phyloP scores from a whole-genome alignment of 2,888 invertebrate species.

The Trimorus sp. region DNA sequence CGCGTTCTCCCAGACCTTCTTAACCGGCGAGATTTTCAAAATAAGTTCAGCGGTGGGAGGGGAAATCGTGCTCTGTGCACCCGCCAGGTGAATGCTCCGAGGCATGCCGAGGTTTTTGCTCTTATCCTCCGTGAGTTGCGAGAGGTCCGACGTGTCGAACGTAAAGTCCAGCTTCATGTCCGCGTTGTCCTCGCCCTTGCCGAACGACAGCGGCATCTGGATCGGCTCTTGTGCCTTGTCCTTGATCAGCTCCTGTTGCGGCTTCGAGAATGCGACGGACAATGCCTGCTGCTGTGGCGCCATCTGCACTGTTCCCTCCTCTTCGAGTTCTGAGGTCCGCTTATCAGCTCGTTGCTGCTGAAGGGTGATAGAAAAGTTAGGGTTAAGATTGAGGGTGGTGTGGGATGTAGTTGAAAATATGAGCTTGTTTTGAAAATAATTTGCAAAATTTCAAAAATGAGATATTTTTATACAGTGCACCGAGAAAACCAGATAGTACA shows the following conservation, averaged over 20 bases:
- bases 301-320: conserved; percentile 81
- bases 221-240: conserved; percentile 80
- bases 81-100: conserved; percentile 85
- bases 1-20: conserved; percentile 90
- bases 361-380: too few relatives aligned
- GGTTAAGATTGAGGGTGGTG: too few relatives aligned
- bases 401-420: too few relatives aligned
- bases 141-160: conserved; percentile 90
- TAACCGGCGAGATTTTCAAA: conserved; percentile 96
- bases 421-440: too few relatives aligned
- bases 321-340: conserved; percentile 83
- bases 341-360: conserved; percentile 80
- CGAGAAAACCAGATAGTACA: too few relatives aligned
- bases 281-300: conserved; percentile 79
- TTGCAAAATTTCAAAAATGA: too few relatives aligned
- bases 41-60: conserved; percentile 94
- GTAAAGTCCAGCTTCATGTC: conserved; percentile 96
- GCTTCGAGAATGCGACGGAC: conserved; percentile 82
- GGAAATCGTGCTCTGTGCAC: conserved; percentile 88
- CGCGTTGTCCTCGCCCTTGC: conserved; percentile 88
- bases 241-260: conserved; percentile 82
- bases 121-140: conserved; percentile 89
- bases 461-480: too few relatives aligned
- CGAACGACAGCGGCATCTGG: conserved; percentile 87
- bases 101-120: conserved; percentile 84